Evolutionary conservation across 1,140 invertebrate species (phyloP), one percentile per base, ranked within the genome.

Genomic region (Drosophila jambulina): DNA sequence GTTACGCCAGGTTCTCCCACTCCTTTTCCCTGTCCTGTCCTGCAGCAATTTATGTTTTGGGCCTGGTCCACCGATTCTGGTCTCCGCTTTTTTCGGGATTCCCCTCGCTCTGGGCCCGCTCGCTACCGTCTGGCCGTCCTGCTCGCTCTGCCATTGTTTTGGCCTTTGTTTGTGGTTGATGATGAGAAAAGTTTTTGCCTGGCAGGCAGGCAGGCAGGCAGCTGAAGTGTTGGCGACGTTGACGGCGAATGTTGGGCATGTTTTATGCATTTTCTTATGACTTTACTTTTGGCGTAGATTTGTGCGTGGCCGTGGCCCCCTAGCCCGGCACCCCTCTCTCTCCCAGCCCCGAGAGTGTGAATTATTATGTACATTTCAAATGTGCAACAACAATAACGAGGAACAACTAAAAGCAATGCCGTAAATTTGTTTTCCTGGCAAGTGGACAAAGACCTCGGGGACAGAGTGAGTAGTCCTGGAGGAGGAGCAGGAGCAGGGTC

Each of bases 191-290:
- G 75, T 90, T 90, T 90, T 88, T 90, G 85, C 85, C 85, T 85
- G 83, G 70, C 83, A 82, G 84, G 67, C 67, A 64, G 58, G 58
- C 58, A 60, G 25, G 45, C 43, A 45, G 85, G 78, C 81, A 85
- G 84, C 78, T 87, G 84, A 87, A 87, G 84, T 87, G 85, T 78
- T 90, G 74, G 84, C 84, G 85, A 87, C 85, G 85, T 88, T 88
- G 84, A 88, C 82, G 82, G 69, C 77, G 63, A 64, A 74, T 80
- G 63, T 80, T 69, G 68, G 84, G 81, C 85, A 88, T 88, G 85
- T 88, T 88, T 88, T 88, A 88, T 88, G 84, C 85, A 88, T 90
- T 87, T 87, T 87, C 84, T 87, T 87, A 87, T 87, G 84, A 88
- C 84, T 88, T 87, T 87, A 87, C 84, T 86, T 86, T 86, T 85